These are phyloP conservation scores for Puma concolor DNA, from an alignment of 2,113 vertebrate genomes.

Conservation along the genomic window DNA sequence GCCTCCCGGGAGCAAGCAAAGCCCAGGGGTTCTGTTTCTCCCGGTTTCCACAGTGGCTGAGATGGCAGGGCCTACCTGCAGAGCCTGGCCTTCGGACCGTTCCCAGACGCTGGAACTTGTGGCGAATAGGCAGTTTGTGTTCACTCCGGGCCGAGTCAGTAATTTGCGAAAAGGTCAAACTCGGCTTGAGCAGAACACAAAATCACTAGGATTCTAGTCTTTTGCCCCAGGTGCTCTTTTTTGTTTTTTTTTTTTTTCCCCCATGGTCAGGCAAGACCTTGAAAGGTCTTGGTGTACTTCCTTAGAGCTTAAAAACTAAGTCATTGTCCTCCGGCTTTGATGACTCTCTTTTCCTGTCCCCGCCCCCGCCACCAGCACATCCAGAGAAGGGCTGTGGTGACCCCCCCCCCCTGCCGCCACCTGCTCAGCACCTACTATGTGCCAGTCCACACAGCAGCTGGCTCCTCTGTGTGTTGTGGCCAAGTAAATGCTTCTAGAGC, in stretches of 20 bases:
- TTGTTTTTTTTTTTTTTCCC: rapidly evolving
- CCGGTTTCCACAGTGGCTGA: rapidly evolving
- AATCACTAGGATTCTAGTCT: background rate
- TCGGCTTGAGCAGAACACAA: background rate
- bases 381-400: background rate
- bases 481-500: background rate
- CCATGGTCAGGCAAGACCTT: background rate
- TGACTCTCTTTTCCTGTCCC: background rate
- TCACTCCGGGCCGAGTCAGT: background rate
- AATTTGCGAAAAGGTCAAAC: background rate
- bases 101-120: background rate
- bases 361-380: no score
- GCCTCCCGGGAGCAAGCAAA: background rate
- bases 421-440: rapidly evolving
- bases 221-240: background rate
- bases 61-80: background rate
- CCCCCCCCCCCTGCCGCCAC: no score
- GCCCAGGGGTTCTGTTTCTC: background rate
- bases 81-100: background rate
- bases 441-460: background rate
- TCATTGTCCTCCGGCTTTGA: background rate
- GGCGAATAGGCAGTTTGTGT: background rate
- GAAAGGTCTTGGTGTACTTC: background rate
- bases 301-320: background rate
- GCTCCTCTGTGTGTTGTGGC: background rate